Percentiles rank a stretch among this genome's conserved stretches.
Evolutionary conservation across 2,797 vertebrate genomes (phyloP).

Genomic region (Columba guinea): DNA sequence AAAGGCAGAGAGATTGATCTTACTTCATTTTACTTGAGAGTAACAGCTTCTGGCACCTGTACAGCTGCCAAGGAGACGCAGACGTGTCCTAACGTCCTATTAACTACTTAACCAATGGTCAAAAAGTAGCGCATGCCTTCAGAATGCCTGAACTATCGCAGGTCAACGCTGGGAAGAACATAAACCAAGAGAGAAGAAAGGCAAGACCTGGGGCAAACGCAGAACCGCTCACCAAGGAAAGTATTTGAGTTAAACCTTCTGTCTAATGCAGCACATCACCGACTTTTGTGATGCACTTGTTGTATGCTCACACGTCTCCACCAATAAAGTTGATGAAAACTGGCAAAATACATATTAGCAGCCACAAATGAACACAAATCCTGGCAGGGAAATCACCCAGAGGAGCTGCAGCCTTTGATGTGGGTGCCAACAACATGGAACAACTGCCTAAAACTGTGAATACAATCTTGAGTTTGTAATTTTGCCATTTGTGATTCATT

Average conservation of each 20-base stretch:
- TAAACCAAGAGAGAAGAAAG: neutral
- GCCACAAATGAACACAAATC: neutral
- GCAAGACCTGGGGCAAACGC: neutral
- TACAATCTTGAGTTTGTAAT: neutral
- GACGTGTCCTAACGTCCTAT: neutral
- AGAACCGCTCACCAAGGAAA: neutral
- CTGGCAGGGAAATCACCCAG: neutral
- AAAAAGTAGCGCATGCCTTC: neutral
- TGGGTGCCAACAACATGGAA: rapidly evolving
- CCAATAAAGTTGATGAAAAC: neutral
- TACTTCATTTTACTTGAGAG: neutral
- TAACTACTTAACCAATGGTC: neutral
- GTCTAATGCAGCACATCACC: neutral
- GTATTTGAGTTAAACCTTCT: neutral
- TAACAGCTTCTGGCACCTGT: neutral
- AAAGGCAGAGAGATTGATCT: neutral
- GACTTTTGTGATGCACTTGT: neutral
- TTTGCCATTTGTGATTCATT: neutral
- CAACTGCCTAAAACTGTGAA: neutral
- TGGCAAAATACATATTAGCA: neutral
- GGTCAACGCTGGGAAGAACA: neutral
- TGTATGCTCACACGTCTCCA: neutral
- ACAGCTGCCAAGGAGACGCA: neutral
- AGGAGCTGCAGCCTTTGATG: neutral
- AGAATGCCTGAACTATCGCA: neutral